Percentiles rank a stretch among this genome's conserved stretches.
phyloP scores from a whole-genome alignment of 2,797 vertebrate species.

The Paratrypauchen microcephalus region DNA sequence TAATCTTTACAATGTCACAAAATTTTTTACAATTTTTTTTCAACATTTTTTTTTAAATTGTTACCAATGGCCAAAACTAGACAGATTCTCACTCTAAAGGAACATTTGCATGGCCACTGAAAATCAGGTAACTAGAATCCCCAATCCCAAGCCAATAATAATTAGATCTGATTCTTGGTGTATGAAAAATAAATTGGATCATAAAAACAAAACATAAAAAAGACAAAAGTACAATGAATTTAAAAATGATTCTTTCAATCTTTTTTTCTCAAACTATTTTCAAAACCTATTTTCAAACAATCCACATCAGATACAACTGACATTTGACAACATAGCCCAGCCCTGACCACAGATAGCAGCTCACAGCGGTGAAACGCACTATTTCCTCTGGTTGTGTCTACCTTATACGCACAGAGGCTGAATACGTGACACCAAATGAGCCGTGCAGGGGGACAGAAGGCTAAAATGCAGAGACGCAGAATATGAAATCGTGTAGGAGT shows the following conservation, averaged over 20 bases:
- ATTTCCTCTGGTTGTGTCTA: constrained; percentile 53
- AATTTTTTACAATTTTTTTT: too few species aligned
- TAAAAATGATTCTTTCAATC: too few species aligned
- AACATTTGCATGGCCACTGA: not conserved
- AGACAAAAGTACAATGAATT: too few species aligned
- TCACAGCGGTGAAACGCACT: constrained; percentile 39
- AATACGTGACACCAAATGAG: constrained; percentile 61
- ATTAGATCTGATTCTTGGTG: too few species aligned
- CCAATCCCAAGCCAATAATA: too few species aligned
- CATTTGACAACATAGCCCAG: not conserved
- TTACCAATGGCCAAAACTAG: not conserved
- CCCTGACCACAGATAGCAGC: constrained; percentile 44
- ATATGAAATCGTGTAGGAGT: constrained; percentile 3
- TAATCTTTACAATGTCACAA: not conserved
- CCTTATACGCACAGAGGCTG: constrained; percentile 30
- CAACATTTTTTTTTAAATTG: too few species aligned
- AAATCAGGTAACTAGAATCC: too few species aligned
- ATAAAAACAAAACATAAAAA: too few species aligned
- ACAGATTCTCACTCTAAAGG: not conserved
- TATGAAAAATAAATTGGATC: too few species aligned
- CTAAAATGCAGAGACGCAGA: constrained; percentile 35
- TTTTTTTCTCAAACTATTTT: too few species aligned
- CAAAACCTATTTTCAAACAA: too few species aligned
- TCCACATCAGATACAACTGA: too few species aligned
- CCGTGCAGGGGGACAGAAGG: constrained; percentile 35